These are phyloP conservation scores for Nixonia krombeini DNA, from an alignment of 1,140 invertebrate species.

Conservation along the genomic window DNA sequence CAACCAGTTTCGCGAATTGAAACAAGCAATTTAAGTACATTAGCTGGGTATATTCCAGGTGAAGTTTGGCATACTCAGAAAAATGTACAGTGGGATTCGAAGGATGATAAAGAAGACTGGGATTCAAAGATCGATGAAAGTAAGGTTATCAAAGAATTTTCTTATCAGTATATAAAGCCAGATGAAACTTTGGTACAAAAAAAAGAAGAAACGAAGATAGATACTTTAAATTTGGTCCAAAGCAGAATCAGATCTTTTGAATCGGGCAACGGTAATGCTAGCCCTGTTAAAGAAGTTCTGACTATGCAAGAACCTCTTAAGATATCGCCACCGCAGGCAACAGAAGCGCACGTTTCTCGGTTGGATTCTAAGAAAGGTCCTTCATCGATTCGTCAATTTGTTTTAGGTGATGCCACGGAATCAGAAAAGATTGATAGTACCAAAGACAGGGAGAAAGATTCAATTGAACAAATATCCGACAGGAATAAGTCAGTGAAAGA, in stretches of 20 bases:
- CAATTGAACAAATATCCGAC: conserved; percentile 39
- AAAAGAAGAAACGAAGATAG: conserved; percentile 8
- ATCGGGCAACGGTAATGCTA: conserved; percentile 29
- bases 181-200: conserved; percentile 42
- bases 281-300: conserved; percentile 51
- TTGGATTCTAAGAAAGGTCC: conserved; percentile 53
- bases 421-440: conserved; percentile 18
- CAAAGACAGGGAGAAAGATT: background rate
- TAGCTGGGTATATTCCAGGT: conserved; percentile 45
- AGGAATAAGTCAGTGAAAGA: conserved; percentile 72
- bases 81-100: conserved; percentile 61
- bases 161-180: conserved; percentile 69
- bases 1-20: conserved; percentile 34
- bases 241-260: conserved; percentile 73
- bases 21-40: conserved; percentile 19
- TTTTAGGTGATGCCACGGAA: conserved; percentile 26
- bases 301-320: conserved; percentile 70
- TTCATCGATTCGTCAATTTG: conserved; percentile 45
- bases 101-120: conserved; percentile 56
- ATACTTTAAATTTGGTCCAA: conserved; percentile 69
- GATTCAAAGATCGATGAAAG: conserved; percentile 66
- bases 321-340: conserved; percentile 63
- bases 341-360: conserved; percentile 69
- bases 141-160: conserved; percentile 68
- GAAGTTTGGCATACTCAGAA: conserved; percentile 55